Conservation (phyloP, 2,797 vertebrate genomes). For the Microhierax caerulescens region DNA sequence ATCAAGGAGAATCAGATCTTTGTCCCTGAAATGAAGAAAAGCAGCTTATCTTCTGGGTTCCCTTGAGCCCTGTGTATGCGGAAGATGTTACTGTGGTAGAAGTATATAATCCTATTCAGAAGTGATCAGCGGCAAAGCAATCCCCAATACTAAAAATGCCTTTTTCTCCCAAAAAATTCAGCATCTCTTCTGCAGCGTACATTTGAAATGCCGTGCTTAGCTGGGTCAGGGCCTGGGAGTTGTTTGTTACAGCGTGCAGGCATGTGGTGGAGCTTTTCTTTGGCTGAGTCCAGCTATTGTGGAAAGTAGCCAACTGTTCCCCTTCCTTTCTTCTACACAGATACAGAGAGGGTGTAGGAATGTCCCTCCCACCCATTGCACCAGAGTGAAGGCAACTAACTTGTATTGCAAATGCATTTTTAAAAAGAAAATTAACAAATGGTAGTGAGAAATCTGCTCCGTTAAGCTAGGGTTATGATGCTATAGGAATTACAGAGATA, state of each 20-base stretch:
- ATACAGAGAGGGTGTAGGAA: background rate
- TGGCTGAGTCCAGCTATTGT: background rate
- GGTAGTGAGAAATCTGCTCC: background rate
- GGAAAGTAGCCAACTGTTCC: background rate
- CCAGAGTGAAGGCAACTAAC: background rate
- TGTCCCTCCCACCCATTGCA: background rate
- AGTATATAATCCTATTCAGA: background rate
- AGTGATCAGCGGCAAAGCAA: background rate
- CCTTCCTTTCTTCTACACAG: background rate
- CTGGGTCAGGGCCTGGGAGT: background rate
- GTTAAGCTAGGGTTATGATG: background rate
- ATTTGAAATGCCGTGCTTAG: background rate
- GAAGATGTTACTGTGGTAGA: background rate
- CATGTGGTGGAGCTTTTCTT: background rate
- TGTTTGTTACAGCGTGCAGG: background rate
- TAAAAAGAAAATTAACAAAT: background rate
- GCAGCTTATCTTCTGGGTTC: background rate
- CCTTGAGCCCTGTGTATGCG: background rate
- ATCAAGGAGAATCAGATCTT: background rate
- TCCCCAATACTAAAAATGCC: background rate
- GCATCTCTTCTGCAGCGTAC: background rate
- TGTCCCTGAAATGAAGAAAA: background rate
- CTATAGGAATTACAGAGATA: background rate
- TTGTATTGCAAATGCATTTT: background rate
- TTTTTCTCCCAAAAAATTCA: background rate